Percentiles rank a stretch among this genome's conserved stretches.
Conservation (phyloP, 2,113 vertebrate genomes). For the Takifugu bimaculatus region DNA sequence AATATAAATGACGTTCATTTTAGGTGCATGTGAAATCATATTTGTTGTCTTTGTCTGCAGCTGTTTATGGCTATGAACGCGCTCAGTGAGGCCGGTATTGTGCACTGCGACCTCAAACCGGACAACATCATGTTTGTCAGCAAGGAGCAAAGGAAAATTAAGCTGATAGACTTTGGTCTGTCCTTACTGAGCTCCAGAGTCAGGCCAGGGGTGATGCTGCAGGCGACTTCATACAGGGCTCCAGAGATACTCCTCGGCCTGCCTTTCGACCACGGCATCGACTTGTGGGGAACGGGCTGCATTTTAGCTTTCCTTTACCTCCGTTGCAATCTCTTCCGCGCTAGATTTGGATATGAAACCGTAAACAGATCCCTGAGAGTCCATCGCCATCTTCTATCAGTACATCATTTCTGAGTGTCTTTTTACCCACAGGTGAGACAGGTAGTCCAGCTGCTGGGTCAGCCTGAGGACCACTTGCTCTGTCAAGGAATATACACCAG, state of each 20-base stretch:
- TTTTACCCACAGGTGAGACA: slow-evolving; percentile 17
- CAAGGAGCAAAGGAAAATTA: neutral
- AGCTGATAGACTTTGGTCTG: slow-evolving; percentile 14
- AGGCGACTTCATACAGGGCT: slow-evolving; percentile 13
- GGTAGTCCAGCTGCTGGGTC: slow-evolving; percentile 26
- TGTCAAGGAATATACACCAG: slow-evolving; percentile 1
- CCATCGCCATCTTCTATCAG: neutral
- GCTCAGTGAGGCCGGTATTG: slow-evolving; percentile 5
- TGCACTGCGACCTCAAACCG: slow-evolving; percentile 22
- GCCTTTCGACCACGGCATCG: slow-evolving; percentile 14
- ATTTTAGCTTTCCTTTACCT: slow-evolving; percentile 24
- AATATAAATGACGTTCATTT: too few relatives aligned
- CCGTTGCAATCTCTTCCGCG: slow-evolving; percentile 9
- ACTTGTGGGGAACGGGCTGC: slow-evolving; percentile 19
- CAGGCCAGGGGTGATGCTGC: neutral
- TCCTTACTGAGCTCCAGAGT: neutral
- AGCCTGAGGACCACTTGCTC: slow-evolving; percentile 20
- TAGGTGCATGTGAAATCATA: neutral
- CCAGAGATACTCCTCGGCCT: slow-evolving; percentile 29
- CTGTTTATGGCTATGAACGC: slow-evolving; percentile 15
- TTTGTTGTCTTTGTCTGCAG: neutral
- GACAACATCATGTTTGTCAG: slow-evolving; percentile 29
- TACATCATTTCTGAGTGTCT: neutral
- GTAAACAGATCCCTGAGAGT: neutral
- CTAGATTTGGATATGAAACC: slow-evolving; percentile 22